Base-by-base conservation (phyloP, 2,113 vertebrate species). In the Micromys minutus region DNA sequence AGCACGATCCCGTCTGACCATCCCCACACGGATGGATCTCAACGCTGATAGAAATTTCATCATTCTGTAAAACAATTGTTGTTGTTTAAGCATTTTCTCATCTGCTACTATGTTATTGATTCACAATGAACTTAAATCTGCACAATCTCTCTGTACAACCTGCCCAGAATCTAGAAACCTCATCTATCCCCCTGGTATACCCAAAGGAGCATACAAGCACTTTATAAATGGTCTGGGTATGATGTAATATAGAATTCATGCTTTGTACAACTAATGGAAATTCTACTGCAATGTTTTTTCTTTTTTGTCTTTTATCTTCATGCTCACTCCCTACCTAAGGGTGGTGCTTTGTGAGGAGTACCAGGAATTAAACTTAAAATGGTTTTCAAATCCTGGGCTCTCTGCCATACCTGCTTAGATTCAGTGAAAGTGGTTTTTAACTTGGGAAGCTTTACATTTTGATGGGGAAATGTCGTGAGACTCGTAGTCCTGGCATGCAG, bases 41-140 rank as follows among this genome's bases (percentile, higher is more conserved):
- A 65, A 97, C 77, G 45, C 89, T 97, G 36, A 98, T 19, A 42
- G 95, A 96, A 96, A 97, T 98, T 2, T 97, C 69, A 36, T 96
- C 10, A 81, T 95, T 88, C 98, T 98, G 95, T 93, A 71, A 81
- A 93, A 90, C 87, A 89, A 87, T 45, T 74, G 0, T 67, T 67
- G 77, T 79, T 55, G 85, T 90, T 89, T 67, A 87, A 95, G 71
- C 67, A 13, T 72, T 59, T 52, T 63, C 16, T 69, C 52, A n/a
- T 29, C 69, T 45, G 36, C 6, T 69, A 11, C 12, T 52, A 5
- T 71, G 45, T 72, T 12, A 59, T 50, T 95, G 13, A 84, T 63
- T 96, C 36, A 89, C 22, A 81, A 69, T 36, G 5, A 34, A 7
- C 71, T 69, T 83, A 55, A 50, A 52, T 75, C 86, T 74, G 39